Base-by-base conservation (phyloP, 2,888 invertebrate species). In the Oscheius sp. region DNA sequence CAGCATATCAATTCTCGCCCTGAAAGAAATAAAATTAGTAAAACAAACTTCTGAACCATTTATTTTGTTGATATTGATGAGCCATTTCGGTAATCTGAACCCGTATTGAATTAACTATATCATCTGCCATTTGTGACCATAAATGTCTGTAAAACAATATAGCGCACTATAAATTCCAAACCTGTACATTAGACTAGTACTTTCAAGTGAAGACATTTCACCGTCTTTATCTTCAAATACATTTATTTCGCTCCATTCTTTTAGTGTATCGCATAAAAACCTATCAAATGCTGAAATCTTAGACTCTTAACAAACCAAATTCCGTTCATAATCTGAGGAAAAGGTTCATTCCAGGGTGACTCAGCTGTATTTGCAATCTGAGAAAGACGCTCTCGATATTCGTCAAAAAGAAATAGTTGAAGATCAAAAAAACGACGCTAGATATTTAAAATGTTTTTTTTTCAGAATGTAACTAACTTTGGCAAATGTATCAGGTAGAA, bases 341-440 rank as follows among this genome's bases (percentile, higher is more conserved):
- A 69, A n/a, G 69, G 69, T 25, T 69, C 69, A 15, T 10, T 39
- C 71, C 71, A 71, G n/a, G 64, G 65, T 10, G 69, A 55, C 4
- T 64, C 57, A 15, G 65, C 58, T 6, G 25, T 48, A 25, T 91
- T 90, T 55, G 91, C 90, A 53, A 95, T 88, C 87, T 96, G 96
- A 6, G 93, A 90, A 55, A 96, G 89, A 55, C 96, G 91, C 15
- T 94, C 90, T 33, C 95, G 91, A 89, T 93, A 93, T 86, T 95
- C 95, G 82, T 96, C 96, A 66, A 96, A 90, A 52, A 96, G 88
- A 83, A 95, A 94, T 23, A 94, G 88, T 87, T 96, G 95, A 2
- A 96, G 89, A 74, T 93, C 92, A 27, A 95, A 89, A 88, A 96
- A 96, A 86, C 93, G 93, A 68, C 94, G 87, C 76, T 74, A 74